These are phyloP conservation scores for Cryptoleucopteryx plumbea DNA, from an alignment of 2,113 vertebrate genomes.

Conservation along the genomic window DNA sequence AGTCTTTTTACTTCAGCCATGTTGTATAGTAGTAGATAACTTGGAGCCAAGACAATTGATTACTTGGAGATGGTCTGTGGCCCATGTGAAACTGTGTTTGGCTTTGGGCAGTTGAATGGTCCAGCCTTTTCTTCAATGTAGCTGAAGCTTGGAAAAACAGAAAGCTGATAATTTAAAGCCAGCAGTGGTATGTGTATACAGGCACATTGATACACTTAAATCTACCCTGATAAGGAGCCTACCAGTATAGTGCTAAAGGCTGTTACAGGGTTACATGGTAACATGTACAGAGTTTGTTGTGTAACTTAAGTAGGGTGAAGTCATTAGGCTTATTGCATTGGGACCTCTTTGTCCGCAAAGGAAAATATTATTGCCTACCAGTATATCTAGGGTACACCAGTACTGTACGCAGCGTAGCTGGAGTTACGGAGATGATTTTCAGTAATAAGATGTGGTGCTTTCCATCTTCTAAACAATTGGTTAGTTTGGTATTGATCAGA, in stretches of 20 bases:
- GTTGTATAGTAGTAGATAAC: not conserved
- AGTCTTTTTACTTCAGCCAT: not conserved
- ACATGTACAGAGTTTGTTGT: not conserved
- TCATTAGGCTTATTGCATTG: not conserved
- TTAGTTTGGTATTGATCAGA: not conserved
- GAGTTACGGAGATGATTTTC: not conserved
- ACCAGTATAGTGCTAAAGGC: not conserved
- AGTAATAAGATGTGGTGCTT: not conserved
- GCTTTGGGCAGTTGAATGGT: not conserved
- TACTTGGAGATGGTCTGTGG: not conserved
- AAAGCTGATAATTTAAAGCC: not conserved
- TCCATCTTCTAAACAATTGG: not conserved
- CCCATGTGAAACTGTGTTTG: not conserved
- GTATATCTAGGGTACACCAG: not conserved
- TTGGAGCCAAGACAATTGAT: not conserved
- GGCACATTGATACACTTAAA: not conserved
- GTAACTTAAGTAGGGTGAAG: not conserved
- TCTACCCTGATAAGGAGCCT: not conserved
- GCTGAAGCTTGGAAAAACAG: not conserved
- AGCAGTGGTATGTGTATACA: fast-evolving
- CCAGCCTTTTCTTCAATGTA: not conserved
- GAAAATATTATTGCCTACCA: not conserved
- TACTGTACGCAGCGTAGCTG: not conserved
- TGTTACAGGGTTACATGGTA: not conserved
- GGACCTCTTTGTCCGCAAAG: not conserved